These are phyloP conservation scores for Amblyjoppa proteus DNA, from an alignment of 2,888 invertebrate species.

Conservation along the genomic window DNA sequence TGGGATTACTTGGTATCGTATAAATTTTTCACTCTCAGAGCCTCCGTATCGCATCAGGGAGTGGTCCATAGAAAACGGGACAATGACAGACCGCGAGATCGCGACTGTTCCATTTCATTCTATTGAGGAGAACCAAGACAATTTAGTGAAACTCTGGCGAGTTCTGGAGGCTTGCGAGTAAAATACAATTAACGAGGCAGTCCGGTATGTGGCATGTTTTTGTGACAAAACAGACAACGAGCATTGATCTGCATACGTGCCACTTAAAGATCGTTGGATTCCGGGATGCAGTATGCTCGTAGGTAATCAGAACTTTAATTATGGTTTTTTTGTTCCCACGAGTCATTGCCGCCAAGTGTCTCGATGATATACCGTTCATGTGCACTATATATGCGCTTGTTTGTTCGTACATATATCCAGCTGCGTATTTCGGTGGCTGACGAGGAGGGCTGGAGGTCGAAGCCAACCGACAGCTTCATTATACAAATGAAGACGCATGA, in stretches of 20 bases:
- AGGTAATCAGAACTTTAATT: conserved; percentile 65
- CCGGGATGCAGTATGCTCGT: neutral
- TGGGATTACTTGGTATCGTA: conserved; percentile 13
- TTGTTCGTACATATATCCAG: conserved; percentile 3
- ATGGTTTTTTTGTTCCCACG: conserved; percentile 59
- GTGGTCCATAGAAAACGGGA: conserved; percentile 46
- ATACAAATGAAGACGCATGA: conserved; percentile 67
- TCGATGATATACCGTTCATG: neutral
- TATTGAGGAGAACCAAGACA: conserved; percentile 29
- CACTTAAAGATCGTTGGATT: conserved; percentile 51
- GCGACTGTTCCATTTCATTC: neutral
- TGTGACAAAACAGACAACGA: conserved; percentile 39
- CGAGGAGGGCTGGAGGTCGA: conserved; percentile 16
- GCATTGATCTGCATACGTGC: conserved; percentile 41
- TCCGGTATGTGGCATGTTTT: conserved; percentile 27
- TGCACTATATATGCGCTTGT: neutral
- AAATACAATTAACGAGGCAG: conserved; percentile 41
- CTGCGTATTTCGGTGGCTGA: conserved; percentile 56
- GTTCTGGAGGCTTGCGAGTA: conserved; percentile 38
- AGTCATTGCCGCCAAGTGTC: conserved; percentile 39
- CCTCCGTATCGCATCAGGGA: neutral
- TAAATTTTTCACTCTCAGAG: conserved; percentile 25
- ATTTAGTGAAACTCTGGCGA: conserved; percentile 37
- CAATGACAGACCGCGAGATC: conserved; percentile 26
- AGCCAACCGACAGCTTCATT: conserved; percentile 64